Evolutionary conservation across 2,888 invertebrate genomes (phyloP), one percentile per base, ranked within the genome.

Genomic region (Eumacrocentrus americanus): DNA sequence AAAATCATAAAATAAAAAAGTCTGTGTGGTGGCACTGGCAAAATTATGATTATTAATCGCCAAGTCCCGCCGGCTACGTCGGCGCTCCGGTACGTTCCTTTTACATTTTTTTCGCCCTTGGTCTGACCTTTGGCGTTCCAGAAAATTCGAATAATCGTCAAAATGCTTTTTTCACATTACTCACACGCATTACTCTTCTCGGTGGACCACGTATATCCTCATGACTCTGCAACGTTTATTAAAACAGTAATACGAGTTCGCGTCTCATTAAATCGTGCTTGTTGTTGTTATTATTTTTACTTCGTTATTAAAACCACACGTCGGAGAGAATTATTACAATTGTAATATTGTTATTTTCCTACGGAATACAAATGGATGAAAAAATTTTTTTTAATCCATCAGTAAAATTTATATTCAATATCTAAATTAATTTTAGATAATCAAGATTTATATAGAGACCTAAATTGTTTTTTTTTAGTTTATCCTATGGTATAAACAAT

Each of bases 41-140:
- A 62, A 71, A 67, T 64, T 66, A 67, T 55, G 66, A 67, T 68
- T 68, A 70, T 67, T 69, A 72, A 72, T 70, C 57, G 61, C 54
- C 52, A 16, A 37, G 35, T 51, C 18, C 62, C 50, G 56, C 46
- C 48, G 60, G 57, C 38, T 42, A 40, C 22, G 52, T 54, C 60
- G 51, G 16, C 18, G n/a, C n/a, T 37, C 25, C 38, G 38, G 44
- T 44, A 11, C 50, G 38, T 20, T 46, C 53, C 34, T 50, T 37
- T 56, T 34, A 12, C 12, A 14, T 37, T 46, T 46, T 52, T 38
- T 38, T 16, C 3, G 34, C 9, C 4, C 40, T 35, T 42, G 23
- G 14, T 50, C 16, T 29, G 42, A 52, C 51, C 50, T 16, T 14
- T 29, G 16, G 44, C 12, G 22, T 48, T 38, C 16, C 3, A 18